Evolutionary conservation across 2,797 vertebrate genomes (phyloP).

Genomic region (Silurus aristotelis): DNA sequence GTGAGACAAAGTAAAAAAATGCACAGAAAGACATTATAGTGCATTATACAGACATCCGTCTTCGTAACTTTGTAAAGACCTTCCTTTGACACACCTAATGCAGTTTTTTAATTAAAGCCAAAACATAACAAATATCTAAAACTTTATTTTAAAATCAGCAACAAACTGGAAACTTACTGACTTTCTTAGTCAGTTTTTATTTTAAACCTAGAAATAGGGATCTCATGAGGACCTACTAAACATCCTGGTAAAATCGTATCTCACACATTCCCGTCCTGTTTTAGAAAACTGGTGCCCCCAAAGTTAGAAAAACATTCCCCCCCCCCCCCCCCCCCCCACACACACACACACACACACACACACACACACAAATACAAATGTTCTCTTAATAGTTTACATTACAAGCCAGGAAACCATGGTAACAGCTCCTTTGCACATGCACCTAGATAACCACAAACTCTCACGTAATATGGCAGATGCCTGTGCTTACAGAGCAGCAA

Average conservation of each 20-base stretch:
- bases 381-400: conserved; percentile 24
- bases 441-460: background rate
- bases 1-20: conserved; percentile 30
- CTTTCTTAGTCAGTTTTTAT: background rate
- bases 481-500: background rate
- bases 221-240: background rate
- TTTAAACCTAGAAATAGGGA: background rate
- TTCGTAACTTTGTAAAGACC: background rate
- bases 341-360: conserved; percentile 19
- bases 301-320: background rate
- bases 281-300: background rate
- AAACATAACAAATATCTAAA: background rate
- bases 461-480: background rate
- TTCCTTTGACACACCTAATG: background rate
- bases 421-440: conserved; percentile 7
- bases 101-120: background rate
- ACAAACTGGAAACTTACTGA: background rate
- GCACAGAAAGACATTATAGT: conserved; percentile 26
- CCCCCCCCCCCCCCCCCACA: no score
- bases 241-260: background rate
- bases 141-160: background rate
- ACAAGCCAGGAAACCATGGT: conserved; percentile 47
- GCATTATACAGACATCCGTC: background rate
- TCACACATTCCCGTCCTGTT: background rate
- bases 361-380: conserved; percentile 35